Percentiles rank a stretch among this genome's conserved stretches.
Evolutionary conservation across 64 coral and sea anemone species (phyloP).

Genomic region (Stylophora pistillata): DNA sequence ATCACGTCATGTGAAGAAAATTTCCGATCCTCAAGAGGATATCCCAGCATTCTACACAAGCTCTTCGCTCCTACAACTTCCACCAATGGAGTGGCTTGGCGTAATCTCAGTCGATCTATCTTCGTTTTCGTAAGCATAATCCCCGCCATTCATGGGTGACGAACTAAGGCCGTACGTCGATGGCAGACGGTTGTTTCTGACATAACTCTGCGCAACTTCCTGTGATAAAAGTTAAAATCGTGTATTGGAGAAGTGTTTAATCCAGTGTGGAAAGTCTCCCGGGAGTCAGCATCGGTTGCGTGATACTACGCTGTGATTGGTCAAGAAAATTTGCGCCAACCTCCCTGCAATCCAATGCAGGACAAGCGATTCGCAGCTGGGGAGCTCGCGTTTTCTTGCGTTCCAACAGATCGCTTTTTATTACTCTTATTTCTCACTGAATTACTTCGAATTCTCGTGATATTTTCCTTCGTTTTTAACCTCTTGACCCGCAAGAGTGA

Average conservation of each 20-base stretch:
- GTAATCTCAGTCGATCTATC: background rate
- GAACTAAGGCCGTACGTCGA: slow-evolving; percentile 30
- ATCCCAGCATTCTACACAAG: background rate
- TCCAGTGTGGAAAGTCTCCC: too few species aligned
- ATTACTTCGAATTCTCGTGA: too few species aligned
- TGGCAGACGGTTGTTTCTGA: slow-evolving; percentile 40
- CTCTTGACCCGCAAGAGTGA: too few species aligned
- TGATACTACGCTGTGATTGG: too few species aligned
- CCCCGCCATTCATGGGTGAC: background rate
- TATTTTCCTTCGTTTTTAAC: too few species aligned
- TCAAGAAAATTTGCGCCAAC: too few species aligned
- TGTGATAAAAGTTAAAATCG: background rate
- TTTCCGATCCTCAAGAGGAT: background rate
- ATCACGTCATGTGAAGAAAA: background rate
- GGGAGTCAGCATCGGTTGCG: too few species aligned
- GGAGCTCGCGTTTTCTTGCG: too few species aligned
- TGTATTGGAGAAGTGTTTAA: background rate
- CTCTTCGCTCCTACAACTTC: background rate
- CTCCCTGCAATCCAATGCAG: too few species aligned
- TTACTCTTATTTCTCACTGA: too few species aligned
- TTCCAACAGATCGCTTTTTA: too few species aligned
- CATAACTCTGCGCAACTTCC: slow-evolving; percentile 30
- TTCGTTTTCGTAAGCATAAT: slow-evolving; percentile 9
- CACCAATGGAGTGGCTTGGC: background rate
- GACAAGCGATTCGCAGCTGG: too few species aligned